Percentiles rank a stretch among this genome's conserved stretches.
phyloP scores from a whole-genome alignment of 2,888 invertebrate species.

The Odontocolon sp. region DNA sequence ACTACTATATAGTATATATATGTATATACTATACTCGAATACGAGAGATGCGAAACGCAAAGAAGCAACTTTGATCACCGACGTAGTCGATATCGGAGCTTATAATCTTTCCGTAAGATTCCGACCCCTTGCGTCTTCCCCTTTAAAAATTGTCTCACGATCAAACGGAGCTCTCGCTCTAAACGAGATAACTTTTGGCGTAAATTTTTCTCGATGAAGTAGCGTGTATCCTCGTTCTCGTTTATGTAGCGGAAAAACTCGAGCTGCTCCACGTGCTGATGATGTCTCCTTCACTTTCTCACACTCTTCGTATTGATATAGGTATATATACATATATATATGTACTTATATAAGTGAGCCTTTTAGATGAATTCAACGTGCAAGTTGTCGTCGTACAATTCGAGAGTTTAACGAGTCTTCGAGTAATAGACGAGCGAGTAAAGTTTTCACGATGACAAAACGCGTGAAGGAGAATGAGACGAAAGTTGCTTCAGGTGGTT shows the following conservation, averaged over 20 bases:
- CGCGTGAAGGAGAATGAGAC: neutral
- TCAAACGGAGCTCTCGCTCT: neutral
- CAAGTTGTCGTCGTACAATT: neutral
- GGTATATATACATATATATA: slow-evolving; percentile 7
- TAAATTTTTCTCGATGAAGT: neutral
- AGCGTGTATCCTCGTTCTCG: neutral
- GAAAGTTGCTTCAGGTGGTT: neutral
- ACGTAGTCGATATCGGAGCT: neutral
- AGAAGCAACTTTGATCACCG: neutral
- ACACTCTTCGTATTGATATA: neutral
- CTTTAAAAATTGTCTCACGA: neutral
- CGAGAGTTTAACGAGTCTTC: slow-evolving; percentile 12
- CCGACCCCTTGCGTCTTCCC: neutral
- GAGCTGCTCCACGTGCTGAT: slow-evolving; percentile 23
- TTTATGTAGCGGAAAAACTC: neutral
- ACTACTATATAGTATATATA: neutral
- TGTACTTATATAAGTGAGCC: neutral
- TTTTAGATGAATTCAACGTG: neutral
- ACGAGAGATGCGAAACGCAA: slow-evolving; percentile 2
- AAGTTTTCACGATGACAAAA: neutral
- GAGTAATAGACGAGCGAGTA: neutral
- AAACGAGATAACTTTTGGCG: slow-evolving; percentile 26
- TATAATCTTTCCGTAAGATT: too few species aligned
- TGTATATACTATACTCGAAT: neutral
- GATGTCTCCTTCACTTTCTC: slow-evolving; percentile 22